Base-by-base conservation (phyloP, 2,888 invertebrate species). In the Cremastinae sp. region DNA sequence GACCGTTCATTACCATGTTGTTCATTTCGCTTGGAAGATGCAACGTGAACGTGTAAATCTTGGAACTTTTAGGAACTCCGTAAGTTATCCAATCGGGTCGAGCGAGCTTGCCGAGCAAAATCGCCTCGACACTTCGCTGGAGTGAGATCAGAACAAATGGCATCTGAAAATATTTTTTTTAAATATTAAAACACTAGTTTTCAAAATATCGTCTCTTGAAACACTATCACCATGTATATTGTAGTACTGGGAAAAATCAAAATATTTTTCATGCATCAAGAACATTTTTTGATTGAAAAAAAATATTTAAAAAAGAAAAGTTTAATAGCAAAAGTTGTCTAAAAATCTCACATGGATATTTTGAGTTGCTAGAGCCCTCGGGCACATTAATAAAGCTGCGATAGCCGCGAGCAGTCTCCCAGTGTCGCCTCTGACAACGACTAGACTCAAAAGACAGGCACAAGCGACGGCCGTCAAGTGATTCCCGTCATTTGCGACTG, bases 401-500 rank as follows among this genome's bases (percentile, higher is more conserved):
- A 96, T 93, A 3, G 98, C 97, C 83, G 95, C 94, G 4, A 98
- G 91, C 83, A 97, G 94, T 85, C 97, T 95, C 74, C 97, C 97
- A 8, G 98, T 96, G 88, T 98, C 96, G 2, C 98, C 99, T 68
- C 96, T 92, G 0, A 98, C 98, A 56, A 98, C 96, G 10, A 97
- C 96, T 75, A 99, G 91, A 66, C 97, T 96, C 64, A 98, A 92
- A 7, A 99, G 92, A 82, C 98, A 98, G 0, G 98, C 95, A 88
- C 97, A 97, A 61, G 98, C 97, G 74, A 97, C 93, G 2, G 97
- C 94, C 16, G 97, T 96, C 83, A 98, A 92, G 81, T 93, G 93
- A 78, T 92, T 93, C 12, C 95, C 94, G 82, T 93, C 92, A 82
- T 92, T 91, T 1, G 93, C 92, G 81, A 91, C 91, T 65, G 91